phyloP scores from a whole-genome alignment of 2,113 vertebrate genomes.

The Callopanchax toddi region DNA sequence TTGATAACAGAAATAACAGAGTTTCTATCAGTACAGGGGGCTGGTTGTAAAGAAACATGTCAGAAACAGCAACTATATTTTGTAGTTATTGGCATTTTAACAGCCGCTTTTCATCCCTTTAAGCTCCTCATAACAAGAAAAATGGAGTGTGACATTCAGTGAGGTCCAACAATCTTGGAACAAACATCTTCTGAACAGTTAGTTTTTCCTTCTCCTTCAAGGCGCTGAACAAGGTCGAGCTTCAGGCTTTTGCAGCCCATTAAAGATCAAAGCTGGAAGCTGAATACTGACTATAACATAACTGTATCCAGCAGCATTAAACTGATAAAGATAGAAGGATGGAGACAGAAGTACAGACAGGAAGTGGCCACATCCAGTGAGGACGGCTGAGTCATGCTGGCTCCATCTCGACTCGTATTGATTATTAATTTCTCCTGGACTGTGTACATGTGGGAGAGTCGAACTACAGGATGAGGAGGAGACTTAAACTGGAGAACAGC shows the following conservation, averaged over 20 bases:
- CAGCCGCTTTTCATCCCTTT: too few species aligned
- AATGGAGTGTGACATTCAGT: too few species aligned
- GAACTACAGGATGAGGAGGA: constrained; percentile 10
- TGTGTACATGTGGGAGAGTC: constrained; percentile 20
- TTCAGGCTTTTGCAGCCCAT: neutral
- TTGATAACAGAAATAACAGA: too few species aligned
- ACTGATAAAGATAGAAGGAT: neutral
- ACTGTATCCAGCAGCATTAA: neutral
- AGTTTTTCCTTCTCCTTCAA: neutral
- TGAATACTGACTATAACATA: neutral
- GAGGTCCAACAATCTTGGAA: neutral
- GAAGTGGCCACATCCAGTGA: constrained; percentile 28
- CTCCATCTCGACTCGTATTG: constrained; percentile 44
- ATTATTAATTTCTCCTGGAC: constrained; percentile 52
- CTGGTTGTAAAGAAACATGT: too few species aligned
- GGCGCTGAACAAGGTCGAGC: too few species aligned
- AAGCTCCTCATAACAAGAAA: too few species aligned
- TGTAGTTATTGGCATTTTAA: too few species aligned
- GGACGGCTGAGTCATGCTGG: constrained; percentile 32
- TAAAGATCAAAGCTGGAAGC: neutral
- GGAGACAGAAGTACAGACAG: constrained; percentile 4
- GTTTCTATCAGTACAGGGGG: too few species aligned
- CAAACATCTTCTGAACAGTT: neutral
- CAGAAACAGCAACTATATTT: too few species aligned
- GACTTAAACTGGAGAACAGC: too few species aligned